These are phyloP conservation scores for Heliconius eleuchia DNA, from an alignment of 1,140 invertebrate species.

Conservation along the genomic window DNA sequence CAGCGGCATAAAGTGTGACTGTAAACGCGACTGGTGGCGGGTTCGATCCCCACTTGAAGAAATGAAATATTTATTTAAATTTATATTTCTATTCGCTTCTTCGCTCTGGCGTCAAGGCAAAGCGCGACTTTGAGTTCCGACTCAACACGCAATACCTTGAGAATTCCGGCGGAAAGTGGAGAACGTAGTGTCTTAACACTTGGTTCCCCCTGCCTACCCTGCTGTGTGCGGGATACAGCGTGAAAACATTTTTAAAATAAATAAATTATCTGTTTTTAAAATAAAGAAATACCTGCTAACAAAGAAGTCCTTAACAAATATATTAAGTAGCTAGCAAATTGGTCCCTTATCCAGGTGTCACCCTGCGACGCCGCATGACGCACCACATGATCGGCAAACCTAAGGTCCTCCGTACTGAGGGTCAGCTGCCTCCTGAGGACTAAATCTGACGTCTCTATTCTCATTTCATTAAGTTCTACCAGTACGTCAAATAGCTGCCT, in stretches of 20 bases:
- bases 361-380: slow-evolving; percentile 91
- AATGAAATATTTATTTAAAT: no score
- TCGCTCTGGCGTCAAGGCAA: no score
- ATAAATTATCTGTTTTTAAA: slow-evolving; percentile 26
- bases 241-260: not conserved
- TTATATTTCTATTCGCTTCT: no score
- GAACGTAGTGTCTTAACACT: no score
- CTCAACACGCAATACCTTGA: no score
- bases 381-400: slow-evolving; percentile 97
- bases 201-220: no score
- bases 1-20: no score
- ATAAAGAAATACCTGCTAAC: slow-evolving; percentile 83
- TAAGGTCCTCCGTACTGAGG: slow-evolving; percentile 96
- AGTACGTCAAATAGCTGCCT: slow-evolving; percentile 95
- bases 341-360: slow-evolving; percentile 95
- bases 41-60: no score
- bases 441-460: slow-evolving; percentile 93
- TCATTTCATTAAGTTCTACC: slow-evolving; percentile 93
- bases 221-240: no score
- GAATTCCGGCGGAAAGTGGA: no score
- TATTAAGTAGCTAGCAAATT: slow-evolving; percentile 96
- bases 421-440: slow-evolving; percentile 91
- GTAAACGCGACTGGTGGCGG: no score
- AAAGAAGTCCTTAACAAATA: slow-evolving; percentile 92
- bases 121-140: no score